Percentiles rank a stretch among this genome's conserved stretches.
Conservation (phyloP, 2,888 invertebrate genomes). For the Drosophila pseudotakahashii region DNA sequence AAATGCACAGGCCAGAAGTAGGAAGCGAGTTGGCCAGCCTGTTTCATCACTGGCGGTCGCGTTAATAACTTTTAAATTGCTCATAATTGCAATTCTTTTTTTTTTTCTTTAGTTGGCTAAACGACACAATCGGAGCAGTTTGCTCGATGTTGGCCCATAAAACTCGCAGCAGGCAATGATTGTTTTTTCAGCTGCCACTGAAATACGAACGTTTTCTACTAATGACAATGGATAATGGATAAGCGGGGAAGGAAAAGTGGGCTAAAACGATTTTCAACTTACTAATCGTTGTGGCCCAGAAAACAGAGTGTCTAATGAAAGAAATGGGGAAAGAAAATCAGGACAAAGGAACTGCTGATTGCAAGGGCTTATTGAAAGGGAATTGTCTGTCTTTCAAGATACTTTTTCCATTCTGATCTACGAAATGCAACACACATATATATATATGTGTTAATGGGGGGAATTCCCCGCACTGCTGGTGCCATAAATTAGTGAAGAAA, state of each 20-base stretch:
- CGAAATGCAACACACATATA: neutral
- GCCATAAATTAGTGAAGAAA: constrained; percentile 45
- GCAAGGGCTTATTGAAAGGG: constrained; percentile 25
- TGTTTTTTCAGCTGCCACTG: constrained; percentile 38
- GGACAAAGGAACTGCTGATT: constrained; percentile 30
- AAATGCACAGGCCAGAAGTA: constrained; percentile 26
- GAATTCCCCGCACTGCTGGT: constrained; percentile 6
- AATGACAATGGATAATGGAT: constrained; percentile 32
- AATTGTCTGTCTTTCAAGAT: constrained; percentile 19
- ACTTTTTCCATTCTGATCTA: constrained; percentile 4
- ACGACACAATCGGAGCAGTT: constrained; percentile 23
- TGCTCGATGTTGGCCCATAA: constrained; percentile 27
- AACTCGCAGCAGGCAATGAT: constrained; percentile 50
- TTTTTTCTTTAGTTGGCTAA: constrained; percentile 39
- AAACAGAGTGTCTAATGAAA: constrained; percentile 33
- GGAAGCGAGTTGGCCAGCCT: constrained; percentile 13
- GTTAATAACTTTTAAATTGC: constrained; percentile 76
- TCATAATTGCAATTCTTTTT: constrained; percentile 65
- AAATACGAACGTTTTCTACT: constrained; percentile 30
- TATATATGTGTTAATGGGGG: constrained; percentile 16
- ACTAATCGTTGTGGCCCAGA: constrained; percentile 51
- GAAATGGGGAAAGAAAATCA: neutral
- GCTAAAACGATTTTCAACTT: constrained; percentile 43
- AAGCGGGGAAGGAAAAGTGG: constrained; percentile 19
- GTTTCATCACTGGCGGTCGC: no score